Conservation (phyloP, 1,140 invertebrate genomes). For the Leptinotarsa lineolata region DNA sequence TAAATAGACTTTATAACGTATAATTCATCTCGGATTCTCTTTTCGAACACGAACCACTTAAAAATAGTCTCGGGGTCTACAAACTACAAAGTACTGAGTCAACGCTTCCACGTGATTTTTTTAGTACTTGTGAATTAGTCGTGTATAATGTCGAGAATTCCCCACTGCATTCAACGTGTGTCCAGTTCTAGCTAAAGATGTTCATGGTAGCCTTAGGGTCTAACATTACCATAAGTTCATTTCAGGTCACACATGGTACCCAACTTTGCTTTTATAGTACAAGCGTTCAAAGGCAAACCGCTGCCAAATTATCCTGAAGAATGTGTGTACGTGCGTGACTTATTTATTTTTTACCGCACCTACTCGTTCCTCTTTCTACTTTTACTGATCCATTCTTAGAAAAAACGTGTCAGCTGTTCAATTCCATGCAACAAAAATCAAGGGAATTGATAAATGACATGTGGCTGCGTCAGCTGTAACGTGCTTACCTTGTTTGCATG, state of each 20-base stretch:
- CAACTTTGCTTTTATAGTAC: conserved; percentile 19
- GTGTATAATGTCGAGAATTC: conserved; percentile 10
- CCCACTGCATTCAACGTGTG: conserved; percentile 10
- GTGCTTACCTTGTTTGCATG: too few relatives aligned
- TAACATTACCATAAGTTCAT: conserved; percentile 38
- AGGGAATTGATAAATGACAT: too few relatives aligned
- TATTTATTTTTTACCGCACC: background rate
- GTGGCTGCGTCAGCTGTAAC: too few relatives aligned
- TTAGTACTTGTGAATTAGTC: conserved; percentile 10
- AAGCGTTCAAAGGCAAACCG: background rate
- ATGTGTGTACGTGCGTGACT: conserved; percentile 7
- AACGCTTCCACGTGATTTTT: background rate
- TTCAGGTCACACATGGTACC: conserved; percentile 30
- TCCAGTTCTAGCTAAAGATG: conserved; percentile 18
- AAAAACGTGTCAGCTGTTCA: too few relatives aligned
- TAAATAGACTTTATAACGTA: conserved; percentile 2
- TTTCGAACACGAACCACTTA: conserved; percentile 3
- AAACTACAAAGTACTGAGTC: conserved; percentile 5
- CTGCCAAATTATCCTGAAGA: conserved; percentile 3
- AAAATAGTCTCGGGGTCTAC: conserved; percentile 2
- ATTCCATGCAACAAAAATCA: too few relatives aligned
- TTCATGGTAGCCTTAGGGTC: conserved; percentile 33
- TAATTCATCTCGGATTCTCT: conserved; percentile 2
- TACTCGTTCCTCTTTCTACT: too few relatives aligned
- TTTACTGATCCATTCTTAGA: too few relatives aligned